Percentiles rank a stretch among this genome's conserved stretches.
These are phyloP conservation scores for Ooceraea biroi DNA, from an alignment of 1,140 invertebrate genomes.

Conservation along the genomic window DNA sequence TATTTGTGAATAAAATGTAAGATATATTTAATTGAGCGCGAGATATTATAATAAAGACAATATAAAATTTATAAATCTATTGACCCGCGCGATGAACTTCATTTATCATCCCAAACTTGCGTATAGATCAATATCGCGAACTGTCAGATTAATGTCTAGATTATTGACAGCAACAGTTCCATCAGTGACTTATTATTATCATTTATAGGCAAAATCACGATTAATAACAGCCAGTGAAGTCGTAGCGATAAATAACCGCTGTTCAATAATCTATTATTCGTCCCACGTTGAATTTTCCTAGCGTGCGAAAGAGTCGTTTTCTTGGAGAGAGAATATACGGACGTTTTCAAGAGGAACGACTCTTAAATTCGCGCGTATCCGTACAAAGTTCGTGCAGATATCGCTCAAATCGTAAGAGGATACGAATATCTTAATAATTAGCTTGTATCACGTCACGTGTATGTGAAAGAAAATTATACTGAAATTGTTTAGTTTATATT, in stretches of 20 bases:
- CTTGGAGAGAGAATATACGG: slow-evolving; percentile 39
- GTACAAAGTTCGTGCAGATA: not conserved
- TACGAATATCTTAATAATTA: slow-evolving; percentile 32
- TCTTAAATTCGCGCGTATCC: slow-evolving; percentile 53
- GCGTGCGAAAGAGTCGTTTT: slow-evolving; percentile 15
- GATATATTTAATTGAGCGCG: not conserved
- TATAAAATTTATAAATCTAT: not conserved
- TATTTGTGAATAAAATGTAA: not conserved
- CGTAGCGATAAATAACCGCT: slow-evolving; percentile 47
- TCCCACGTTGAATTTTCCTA: slow-evolving; percentile 24
- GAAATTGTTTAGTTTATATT: slow-evolving; percentile 8
- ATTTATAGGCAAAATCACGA: slow-evolving; percentile 48
- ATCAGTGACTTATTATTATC: slow-evolving; percentile 59
- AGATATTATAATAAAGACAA: not conserved
- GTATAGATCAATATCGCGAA: slow-evolving; percentile 12
- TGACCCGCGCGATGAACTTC: not conserved
- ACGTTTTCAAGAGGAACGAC: slow-evolving; percentile 46
- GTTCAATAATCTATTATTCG: slow-evolving; percentile 14
- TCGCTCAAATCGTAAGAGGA: slow-evolving; percentile 32
- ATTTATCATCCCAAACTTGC: not conserved
- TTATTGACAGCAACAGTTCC: slow-evolving; percentile 36
- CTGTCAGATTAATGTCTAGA: slow-evolving; percentile 20
- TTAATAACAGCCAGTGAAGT: not conserved
- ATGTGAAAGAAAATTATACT: not conserved
- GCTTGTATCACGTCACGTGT: slow-evolving; percentile 26